phyloP scores from a whole-genome alignment of 2,888 invertebrate genomes.

The Drosophila monieri region DNA sequence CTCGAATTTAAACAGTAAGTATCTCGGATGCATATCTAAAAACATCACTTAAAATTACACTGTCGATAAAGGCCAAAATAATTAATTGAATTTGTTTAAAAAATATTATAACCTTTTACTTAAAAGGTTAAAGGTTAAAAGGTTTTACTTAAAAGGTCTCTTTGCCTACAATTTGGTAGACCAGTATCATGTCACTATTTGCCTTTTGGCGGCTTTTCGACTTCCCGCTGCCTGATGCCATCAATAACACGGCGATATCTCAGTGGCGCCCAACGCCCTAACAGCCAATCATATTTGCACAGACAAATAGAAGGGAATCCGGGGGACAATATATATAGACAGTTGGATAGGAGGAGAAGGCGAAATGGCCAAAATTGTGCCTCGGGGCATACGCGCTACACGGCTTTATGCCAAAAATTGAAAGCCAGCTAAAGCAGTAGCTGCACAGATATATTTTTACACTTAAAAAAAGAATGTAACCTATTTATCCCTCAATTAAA shows the following conservation, averaged over 20 bases:
- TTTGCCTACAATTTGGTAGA: constrained; percentile 6
- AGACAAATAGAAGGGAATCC: constrained; percentile 26
- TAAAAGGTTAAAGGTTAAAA: too few relatives aligned
- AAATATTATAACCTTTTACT: not conserved
- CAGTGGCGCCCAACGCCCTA: constrained; percentile 47
- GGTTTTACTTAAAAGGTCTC: too few relatives aligned
- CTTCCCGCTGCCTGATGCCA: constrained; percentile 38
- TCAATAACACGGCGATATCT: constrained; percentile 57
- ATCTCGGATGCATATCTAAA: constrained; percentile 4
- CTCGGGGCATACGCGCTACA: constrained; percentile 64
- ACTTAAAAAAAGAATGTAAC: not conserved
- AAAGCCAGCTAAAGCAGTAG: constrained; percentile 51
- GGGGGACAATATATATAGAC: constrained; percentile 24
- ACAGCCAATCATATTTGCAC: constrained; percentile 57
- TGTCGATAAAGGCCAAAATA: not conserved
- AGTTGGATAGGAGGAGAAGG: not conserved
- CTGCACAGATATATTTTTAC: constrained; percentile 25
- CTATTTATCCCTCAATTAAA: too few relatives aligned
- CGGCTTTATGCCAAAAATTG: constrained; percentile 74
- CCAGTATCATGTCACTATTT: constrained; percentile 9
- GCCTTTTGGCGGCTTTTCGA: constrained; percentile 24
- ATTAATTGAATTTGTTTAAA: not conserved
- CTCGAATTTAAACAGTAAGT: constrained; percentile 82
- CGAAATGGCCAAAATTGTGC: constrained; percentile 15
- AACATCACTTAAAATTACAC: not conserved